Base-by-base conservation (phyloP, 2,797 vertebrate species). In the Eutrigla gurnardus region DNA sequence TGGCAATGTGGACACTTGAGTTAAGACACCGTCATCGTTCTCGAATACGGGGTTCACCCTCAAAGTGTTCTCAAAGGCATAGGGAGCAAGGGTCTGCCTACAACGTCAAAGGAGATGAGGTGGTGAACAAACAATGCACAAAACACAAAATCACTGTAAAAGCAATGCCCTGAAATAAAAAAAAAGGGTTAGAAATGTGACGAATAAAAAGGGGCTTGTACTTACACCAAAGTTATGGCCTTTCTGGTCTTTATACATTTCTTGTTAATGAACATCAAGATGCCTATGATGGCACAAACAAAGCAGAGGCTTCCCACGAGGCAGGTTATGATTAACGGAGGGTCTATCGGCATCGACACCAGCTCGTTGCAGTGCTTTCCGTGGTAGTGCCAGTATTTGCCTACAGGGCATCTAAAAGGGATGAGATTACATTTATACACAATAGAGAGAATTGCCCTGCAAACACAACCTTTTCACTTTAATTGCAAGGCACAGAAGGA, bases 1-100 rank as follows among this genome's bases (percentile, higher is more conserved):
- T n/a, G 93, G 82, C 54, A 92, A 83, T 32, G 85, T 95, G 70
- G 93, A 95, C 87, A 94, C 90, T 63, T 93, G 93, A 86, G 90
- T 93, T 90, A 90, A 89, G 73, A 91, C 80, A 75, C 92, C 90
- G 35, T 97, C 94, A 15, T 96, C 93, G 11, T 93, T 94, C 84
- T 97, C 94, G 94, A 96, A 95, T 82, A 91, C 90, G 17, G 95
- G 95, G 88, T 96, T 96, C 88, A 93, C 93, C 94, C 94, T 95
- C 87, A 96, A 82, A 80, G 94, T 89, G 58, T 89, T 93, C 87
- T 95, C 93, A 92, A 95, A 93, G 70, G 79, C 93, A 90, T 93
- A 93, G 70, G 92, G 94, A 84, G 91, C 93, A 80, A 91, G 80
- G 84, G 94, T 84, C 86, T 89, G 88, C 94, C 95, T 96, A 91